Percentiles rank a stretch among this genome's conserved stretches.
These are phyloP conservation scores for Leptinotarsa texana DNA, from an alignment of 1,140 invertebrate species.

Conservation along the genomic window DNA sequence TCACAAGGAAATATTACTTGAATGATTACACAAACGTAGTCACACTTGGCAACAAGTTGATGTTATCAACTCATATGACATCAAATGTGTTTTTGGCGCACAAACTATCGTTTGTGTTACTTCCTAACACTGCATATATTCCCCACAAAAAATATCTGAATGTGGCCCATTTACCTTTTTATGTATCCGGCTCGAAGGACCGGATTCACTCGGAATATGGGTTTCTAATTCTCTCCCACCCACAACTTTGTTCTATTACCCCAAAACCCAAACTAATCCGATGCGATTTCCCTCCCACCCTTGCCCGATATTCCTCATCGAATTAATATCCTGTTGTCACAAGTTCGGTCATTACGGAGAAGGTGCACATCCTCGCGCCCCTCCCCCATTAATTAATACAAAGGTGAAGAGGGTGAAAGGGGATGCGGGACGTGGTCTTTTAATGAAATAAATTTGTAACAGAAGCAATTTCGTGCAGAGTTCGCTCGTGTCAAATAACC, in stretches of 20 bases:
- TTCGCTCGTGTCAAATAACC: not conserved
- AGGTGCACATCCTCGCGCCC: constrained; percentile 2
- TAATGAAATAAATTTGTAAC: constrained; percentile 24
- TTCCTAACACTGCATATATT: too few species aligned
- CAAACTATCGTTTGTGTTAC: too few species aligned
- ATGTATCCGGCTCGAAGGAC: too few species aligned
- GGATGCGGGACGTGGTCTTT: constrained; percentile 6
- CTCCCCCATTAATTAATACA: too few species aligned
- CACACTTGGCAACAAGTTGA: too few species aligned
- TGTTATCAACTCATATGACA: too few species aligned
- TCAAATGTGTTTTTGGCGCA: too few species aligned
- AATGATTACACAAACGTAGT: too few species aligned
- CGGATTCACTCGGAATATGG: too few species aligned
- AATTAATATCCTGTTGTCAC: constrained; percentile 14
- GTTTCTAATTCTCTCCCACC: not conserved
- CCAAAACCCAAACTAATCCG: not conserved
- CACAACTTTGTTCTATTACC: not conserved
- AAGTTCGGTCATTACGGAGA: constrained; percentile 15
- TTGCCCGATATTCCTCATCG: not conserved
- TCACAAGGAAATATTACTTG: too few species aligned
- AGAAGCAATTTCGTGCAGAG: constrained; percentile 17
- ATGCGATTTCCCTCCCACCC: not conserved
- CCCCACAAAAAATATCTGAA: too few species aligned
- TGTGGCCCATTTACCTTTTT: too few species aligned
- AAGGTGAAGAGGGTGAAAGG: not conserved